phyloP scores from a whole-genome alignment of 2,113 vertebrate genomes.

The Lepisosteus oculatus region DNA sequence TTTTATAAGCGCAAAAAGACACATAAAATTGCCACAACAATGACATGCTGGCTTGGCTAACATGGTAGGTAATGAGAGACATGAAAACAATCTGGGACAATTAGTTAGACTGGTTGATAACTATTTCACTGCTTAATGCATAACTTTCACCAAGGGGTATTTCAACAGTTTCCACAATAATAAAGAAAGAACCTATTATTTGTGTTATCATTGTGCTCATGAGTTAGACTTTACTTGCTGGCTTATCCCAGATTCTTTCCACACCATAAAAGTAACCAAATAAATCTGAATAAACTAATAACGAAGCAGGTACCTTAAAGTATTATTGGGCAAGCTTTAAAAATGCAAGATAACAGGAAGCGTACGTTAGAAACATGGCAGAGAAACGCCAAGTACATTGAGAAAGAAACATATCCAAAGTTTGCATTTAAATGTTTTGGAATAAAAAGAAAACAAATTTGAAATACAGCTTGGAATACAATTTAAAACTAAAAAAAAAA shows the following conservation, averaged over 20 bases:
- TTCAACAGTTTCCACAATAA: too few relatives aligned
- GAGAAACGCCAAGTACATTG: slow-evolving; percentile 58
- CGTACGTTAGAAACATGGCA: slow-evolving; percentile 68
- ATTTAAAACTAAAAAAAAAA: slow-evolving; percentile 61
- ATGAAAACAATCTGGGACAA: not conserved
- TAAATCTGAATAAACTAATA: slow-evolving; percentile 40
- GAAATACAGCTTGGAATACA: slow-evolving; percentile 45
- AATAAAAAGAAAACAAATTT: slow-evolving; percentile 43
- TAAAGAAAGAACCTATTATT: too few relatives aligned
- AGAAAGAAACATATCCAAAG: slow-evolving; percentile 48
- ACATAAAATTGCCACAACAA: not conserved
- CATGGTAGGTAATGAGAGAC: not conserved
- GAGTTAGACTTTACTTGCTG: too few relatives aligned
- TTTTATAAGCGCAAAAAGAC: not conserved
- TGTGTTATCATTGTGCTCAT: too few relatives aligned
- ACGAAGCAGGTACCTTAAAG: slow-evolving; percentile 79
- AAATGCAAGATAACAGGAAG: slow-evolving; percentile 75
- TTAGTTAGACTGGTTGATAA: too few relatives aligned
- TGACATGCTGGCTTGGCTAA: not conserved
- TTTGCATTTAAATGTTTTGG: slow-evolving; percentile 53
- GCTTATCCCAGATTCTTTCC: slow-evolving; percentile 64
- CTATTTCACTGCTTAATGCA: too few relatives aligned
- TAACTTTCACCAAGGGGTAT: too few relatives aligned
- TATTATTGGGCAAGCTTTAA: slow-evolving; percentile 85
- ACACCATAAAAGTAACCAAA: slow-evolving; percentile 45